These are phyloP conservation scores for Menidia beryllina DNA, from an alignment of 2,113 vertebrate genomes.

Conservation along the genomic window DNA sequence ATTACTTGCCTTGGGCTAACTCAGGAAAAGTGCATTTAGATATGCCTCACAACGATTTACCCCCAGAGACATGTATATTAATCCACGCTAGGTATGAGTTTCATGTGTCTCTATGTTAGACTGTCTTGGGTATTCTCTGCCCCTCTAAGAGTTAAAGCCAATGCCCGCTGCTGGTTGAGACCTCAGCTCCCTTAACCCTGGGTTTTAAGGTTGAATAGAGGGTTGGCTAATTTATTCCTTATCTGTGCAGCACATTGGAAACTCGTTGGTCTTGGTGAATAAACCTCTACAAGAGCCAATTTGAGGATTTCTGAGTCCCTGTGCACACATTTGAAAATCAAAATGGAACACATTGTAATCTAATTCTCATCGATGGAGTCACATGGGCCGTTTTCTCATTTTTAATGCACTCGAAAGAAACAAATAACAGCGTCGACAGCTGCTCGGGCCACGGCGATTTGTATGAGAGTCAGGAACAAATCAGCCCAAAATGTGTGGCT, in stretches of 20 bases:
- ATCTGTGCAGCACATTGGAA: background rate
- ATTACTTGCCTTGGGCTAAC: no score
- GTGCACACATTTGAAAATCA: background rate
- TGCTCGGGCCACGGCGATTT: conserved; percentile 43
- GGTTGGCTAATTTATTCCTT: background rate
- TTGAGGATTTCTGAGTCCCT: background rate
- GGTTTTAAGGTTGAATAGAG: background rate
- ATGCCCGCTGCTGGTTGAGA: background rate
- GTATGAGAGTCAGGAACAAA: conserved; percentile 52
- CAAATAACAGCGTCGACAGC: conserved; percentile 32
- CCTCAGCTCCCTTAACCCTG: background rate
- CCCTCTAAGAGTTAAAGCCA: background rate
- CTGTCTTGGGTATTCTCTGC: background rate
- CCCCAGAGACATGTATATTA: background rate
- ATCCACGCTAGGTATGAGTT: no score
- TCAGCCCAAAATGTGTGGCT: conserved; percentile 45
- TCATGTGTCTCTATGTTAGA: background rate
- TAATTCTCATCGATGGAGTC: background rate
- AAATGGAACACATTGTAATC: background rate
- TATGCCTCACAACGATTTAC: background rate
- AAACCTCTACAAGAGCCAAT: background rate
- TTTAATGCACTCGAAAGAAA: background rate
- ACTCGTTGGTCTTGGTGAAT: background rate
- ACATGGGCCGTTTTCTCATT: background rate
- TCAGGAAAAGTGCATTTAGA: background rate